phyloP scores from a whole-genome alignment of 2,888 invertebrate genomes.

The Tetragonula carbonaria region DNA sequence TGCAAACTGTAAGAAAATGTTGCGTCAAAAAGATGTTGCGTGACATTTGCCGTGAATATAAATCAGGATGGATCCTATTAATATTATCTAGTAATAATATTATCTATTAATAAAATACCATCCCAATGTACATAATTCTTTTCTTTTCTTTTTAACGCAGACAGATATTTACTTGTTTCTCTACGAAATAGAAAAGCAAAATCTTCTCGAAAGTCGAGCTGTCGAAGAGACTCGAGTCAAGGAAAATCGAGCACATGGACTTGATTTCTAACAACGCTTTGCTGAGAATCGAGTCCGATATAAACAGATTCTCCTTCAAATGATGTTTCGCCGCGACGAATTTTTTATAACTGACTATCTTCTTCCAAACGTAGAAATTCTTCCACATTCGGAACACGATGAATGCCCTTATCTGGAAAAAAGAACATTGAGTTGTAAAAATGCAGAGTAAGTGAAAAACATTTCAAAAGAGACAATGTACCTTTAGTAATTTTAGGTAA shows the following conservation, averaged over 20 bases:
- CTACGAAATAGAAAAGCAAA: constrained; percentile 89
- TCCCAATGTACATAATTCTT: neutral
- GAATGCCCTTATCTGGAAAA: constrained; percentile 87
- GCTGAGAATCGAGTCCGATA: constrained; percentile 89
- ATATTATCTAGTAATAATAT: neutral
- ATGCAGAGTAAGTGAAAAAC: neutral
- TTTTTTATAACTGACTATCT: constrained; percentile 89
- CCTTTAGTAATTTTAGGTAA: constrained; percentile 91
- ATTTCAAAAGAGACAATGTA: constrained; percentile 75
- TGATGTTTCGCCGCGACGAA: constrained; percentile 86
- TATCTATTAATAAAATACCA: neutral
- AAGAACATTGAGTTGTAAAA: neutral
- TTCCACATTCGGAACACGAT: constrained; percentile 90
- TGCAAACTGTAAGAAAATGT: constrained; percentile 77
- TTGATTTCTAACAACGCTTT: constrained; percentile 90
- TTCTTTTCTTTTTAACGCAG: neutral
- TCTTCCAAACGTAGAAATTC: constrained; percentile 92
- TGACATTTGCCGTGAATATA: neutral
- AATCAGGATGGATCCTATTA: neutral
- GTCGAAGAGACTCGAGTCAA: constrained; percentile 88
- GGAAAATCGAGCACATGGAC: constrained; percentile 88
- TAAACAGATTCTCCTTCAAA: constrained; percentile 89
- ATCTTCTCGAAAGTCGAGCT: constrained; percentile 84
- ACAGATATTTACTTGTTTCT: constrained; percentile 86
- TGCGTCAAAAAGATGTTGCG: neutral